Evolutionary conservation across 2,797 vertebrate genomes (phyloP), one percentile per base, ranked within the genome.

Genomic region (Austrolebias charrua): DNA sequence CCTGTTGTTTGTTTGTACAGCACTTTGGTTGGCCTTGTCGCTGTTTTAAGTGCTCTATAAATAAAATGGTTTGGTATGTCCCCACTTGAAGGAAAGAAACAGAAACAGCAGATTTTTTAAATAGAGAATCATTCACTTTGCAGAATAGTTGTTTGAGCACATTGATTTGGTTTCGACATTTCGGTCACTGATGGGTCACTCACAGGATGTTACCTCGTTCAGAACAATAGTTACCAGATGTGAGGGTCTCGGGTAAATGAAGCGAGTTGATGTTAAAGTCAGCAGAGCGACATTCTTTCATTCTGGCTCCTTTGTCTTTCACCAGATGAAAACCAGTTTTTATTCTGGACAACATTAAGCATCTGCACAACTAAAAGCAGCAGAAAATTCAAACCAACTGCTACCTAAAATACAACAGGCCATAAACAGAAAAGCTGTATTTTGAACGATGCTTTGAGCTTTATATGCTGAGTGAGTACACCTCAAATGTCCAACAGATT

Each of bases 161-260:
- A 51, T 19, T 52, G 4, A 13, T 13, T 46, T 35, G 4, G 31
- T 31, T 8, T 31, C 49, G 4, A 10, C 6, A 4, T 50, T 7
- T 29, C 0, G 24, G 45, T 65, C 46, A 40, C 10, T 4, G 44
- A 20, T 2, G 35, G 38, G 14, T 66, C 66, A 55, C 20, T 2
- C 2, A 48, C 15, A 2, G 4, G 42, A 49, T 48, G n/a, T 69
- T 29, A 71, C 49, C 44, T 66, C 59, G 55, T 20, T 44, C 69
- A 24, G 18, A 50, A 15, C 35, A 65, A 69, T 44, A 31, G 31
- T 40, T 9, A 1, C 31, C 76, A 82, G 75, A 75, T 78, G 71
- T 72, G 58, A 60, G 31, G 44, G 53, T 49, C 20, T 8, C 24
- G 47, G 0, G 1, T 20, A 33, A 69, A 48, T 13, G 18, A 40